Percentiles rank a stretch among this genome's conserved stretches.
Conservation (phyloP, 1,140 invertebrate species). For the Platorchestia sp. region DNA sequence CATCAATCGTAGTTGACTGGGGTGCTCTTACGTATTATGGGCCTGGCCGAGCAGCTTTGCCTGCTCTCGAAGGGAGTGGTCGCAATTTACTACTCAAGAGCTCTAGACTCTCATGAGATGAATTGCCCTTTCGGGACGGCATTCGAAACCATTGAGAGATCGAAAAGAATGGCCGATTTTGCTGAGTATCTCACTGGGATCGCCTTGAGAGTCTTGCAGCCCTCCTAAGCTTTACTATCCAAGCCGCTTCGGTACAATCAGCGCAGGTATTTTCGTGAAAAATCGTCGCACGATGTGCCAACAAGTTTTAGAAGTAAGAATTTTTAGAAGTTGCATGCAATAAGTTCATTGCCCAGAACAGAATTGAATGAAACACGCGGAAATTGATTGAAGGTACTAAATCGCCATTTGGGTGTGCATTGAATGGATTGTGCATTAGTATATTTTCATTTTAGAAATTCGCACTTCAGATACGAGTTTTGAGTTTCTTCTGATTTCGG, state of each 20-base stretch:
- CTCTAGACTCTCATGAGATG: neutral
- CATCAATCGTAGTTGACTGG: neutral
- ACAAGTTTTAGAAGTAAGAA: neutral
- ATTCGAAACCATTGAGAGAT: conserved; percentile 30
- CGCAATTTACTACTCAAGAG: neutral
- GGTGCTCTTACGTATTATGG: neutral
- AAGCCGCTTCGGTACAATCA: neutral
- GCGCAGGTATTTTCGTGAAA: neutral
- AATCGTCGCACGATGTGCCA: neutral
- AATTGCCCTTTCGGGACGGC: neutral
- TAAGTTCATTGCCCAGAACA: neutral
- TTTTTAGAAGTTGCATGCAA: neutral
- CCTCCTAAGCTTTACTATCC: neutral
- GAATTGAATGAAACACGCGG: neutral
- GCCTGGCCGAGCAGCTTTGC: neutral
- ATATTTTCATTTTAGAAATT: neutral
- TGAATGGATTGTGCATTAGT: neutral
- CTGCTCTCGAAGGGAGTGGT: neutral
- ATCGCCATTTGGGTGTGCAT: neutral
- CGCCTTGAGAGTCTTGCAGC: neutral
- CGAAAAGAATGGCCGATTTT: conserved; percentile 25
- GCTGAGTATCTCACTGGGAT: neutral
- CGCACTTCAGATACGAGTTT: neutral
- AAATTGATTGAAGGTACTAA: neutral
- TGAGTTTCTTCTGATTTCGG: neutral